Percentiles rank a stretch among this genome's conserved stretches.
Conservation (phyloP, 2,113 vertebrate genomes). For the Manacus vitellinus region DNA sequence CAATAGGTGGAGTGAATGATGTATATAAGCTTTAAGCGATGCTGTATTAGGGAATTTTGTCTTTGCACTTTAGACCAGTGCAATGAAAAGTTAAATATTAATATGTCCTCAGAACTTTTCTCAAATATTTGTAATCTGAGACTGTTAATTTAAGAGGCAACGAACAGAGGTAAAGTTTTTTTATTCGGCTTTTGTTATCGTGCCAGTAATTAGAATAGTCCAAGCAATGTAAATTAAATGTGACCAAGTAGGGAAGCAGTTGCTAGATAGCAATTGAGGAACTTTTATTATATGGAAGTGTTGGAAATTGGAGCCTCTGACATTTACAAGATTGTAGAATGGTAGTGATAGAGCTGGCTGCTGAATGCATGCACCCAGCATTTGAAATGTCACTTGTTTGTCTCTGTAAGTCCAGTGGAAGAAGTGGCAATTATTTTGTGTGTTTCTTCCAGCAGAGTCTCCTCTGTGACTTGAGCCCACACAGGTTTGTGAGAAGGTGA, state of each 20-base stretch:
- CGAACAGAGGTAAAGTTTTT: background rate
- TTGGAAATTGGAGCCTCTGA: background rate
- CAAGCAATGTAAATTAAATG: background rate
- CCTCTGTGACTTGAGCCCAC: background rate
- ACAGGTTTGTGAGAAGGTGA: background rate
- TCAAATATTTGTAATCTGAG: constrained; percentile 46
- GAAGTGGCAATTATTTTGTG: background rate
- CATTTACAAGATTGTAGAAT: background rate
- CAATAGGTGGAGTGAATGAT: constrained; percentile 9
- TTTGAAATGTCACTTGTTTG: background rate
- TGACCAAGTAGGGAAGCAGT: background rate
- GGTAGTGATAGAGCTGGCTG: background rate
- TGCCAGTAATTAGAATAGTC: background rate
- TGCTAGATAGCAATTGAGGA: background rate
- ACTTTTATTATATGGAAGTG: background rate
- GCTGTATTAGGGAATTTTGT: background rate
- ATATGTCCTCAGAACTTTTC: constrained; percentile 9
- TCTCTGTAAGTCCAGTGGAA: background rate
- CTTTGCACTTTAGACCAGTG: background rate
- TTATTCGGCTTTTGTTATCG: background rate
- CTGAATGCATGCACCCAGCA: rapidly evolving
- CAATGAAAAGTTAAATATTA: constrained; percentile 65
- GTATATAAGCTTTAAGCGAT: background rate
- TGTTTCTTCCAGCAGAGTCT: background rate
- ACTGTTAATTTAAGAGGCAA: constrained; percentile 13